Evolutionary conservation across 2,797 vertebrate species (phyloP).

Genomic region (Lagocephalus sceleratus): DNA sequence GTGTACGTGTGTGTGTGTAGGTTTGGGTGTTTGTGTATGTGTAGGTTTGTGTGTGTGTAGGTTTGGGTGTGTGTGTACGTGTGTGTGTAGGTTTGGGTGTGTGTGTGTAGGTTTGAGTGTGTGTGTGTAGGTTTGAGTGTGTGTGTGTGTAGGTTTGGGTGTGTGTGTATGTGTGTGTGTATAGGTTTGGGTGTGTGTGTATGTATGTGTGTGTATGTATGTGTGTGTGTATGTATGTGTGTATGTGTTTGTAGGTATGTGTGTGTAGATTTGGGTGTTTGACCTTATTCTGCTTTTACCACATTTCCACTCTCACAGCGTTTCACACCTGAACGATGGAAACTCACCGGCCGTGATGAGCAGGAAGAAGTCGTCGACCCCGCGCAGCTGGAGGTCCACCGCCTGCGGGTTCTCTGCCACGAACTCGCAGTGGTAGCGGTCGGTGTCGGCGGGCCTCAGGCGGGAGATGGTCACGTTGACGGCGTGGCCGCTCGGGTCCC

Average conservation of each 20-base stretch:
- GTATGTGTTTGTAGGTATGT: neutral
- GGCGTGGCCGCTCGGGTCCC: slow-evolving; percentile 12
- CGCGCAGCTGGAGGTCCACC: neutral
- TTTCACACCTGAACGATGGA: no score
- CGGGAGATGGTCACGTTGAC: slow-evolving; percentile 61
- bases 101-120: neutral
- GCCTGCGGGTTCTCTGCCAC: fast-evolving
- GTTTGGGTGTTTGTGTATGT: neutral
- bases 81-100: neutral
- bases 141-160: neutral
- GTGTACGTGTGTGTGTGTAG: neutral
- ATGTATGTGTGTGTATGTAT: neutral
- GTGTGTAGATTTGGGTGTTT: neutral
- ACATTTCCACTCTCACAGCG: no score
- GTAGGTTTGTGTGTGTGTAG: no score
- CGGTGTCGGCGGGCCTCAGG: slow-evolving; percentile 60
- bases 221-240: neutral
- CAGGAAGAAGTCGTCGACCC: slow-evolving; percentile 59
- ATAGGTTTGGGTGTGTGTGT: neutral
- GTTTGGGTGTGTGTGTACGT: neutral
- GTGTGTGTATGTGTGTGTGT: neutral
- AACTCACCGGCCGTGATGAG: slow-evolving; percentile 55
- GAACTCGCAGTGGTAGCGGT: slow-evolving; percentile 71
- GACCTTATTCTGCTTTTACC: neutral
- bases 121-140: neutral